Evolutionary conservation across 1,140 invertebrate genomes (phyloP), one percentile per base, ranked within the genome.

Genomic region (Calosoma granatense): DNA sequence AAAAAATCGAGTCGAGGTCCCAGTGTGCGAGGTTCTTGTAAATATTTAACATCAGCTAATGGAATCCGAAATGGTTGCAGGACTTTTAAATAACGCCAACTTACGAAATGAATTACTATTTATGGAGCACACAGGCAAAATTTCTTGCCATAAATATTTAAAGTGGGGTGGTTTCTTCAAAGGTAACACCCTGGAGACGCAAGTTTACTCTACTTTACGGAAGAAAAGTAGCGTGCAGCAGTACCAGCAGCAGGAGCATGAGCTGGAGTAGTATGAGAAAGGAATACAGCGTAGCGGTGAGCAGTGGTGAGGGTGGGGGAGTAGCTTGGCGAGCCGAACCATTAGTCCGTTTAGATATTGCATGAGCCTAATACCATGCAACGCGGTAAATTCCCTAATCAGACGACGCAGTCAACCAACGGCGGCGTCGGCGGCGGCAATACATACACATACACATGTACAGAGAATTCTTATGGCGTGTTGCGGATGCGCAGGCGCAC

Each of bases 21-120:
- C 41, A 17, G 17, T 47, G 6, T 14, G 6, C 14, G 26, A 4
- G 26, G 41, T 9, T 3, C 6, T 11, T 6, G 9, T 47, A 47
- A 9, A 47, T 47, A 47, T 47, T 47, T 47, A 47, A 47, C 17
- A 47, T 3, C 9, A 47, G 41, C 41, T 47, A 47, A 47, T 47
- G 41, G 41, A 47, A 47, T 47, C 41, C 17, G 15, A 47, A 47
- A 47, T 47, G 6, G 41, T 17, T 47, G 41, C 41, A 47, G 41
- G 41, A 47, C 41, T 47, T 47, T 47, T 47, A 47, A 47, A 47
- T 47, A 47, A 47, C 41, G 41, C 41, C 41, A 47, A 47, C 41
- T 47, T 47, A 47, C 41, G 41, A 47, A 47, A 47, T 47, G 41
- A 47, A 47, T 47, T 47, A 47, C 41, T 47, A 47, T 47, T 47